Evolutionary conservation across 2,113 vertebrate species (phyloP).

Genomic region (Canis aureus): DNA sequence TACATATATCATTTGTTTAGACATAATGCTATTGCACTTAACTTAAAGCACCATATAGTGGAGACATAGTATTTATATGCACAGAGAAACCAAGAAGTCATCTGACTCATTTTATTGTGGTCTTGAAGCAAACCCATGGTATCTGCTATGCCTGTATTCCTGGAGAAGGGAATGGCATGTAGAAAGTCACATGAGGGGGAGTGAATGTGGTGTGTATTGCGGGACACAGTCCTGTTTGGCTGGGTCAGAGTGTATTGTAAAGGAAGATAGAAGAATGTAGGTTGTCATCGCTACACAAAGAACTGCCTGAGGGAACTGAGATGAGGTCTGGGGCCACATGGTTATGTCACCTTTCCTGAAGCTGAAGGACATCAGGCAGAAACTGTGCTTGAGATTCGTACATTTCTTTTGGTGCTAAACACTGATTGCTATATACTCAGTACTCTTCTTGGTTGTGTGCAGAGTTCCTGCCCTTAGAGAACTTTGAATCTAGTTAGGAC

Average conservation of each 20-base stretch:
- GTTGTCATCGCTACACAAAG: not conserved
- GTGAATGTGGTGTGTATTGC: not conserved
- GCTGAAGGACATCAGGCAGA: not conserved
- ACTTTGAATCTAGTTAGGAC: not conserved
- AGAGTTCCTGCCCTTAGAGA: not conserved
- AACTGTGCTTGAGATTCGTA: not conserved
- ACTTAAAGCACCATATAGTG: not conserved
- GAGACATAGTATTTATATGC: not conserved
- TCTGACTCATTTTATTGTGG: not conserved
- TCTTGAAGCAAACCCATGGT: not conserved
- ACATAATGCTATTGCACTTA: not conserved
- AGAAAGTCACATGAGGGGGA: not conserved
- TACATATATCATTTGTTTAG: not conserved
- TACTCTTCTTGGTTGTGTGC: not conserved
- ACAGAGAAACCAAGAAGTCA: not conserved
- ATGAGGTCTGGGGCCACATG: not conserved
- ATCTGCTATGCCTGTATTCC: not conserved
- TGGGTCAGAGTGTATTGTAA: not conserved
- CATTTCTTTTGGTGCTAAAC: not conserved
- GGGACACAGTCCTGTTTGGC: not conserved
- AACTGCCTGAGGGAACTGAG: not conserved
- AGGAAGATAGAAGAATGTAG: not conserved
- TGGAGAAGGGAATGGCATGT: not conserved
- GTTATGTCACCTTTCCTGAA: constrained; percentile 4
- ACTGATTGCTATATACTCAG: not conserved